Percentiles rank a stretch among this genome's conserved stretches.
phyloP scores from a whole-genome alignment of 2,113 vertebrate genomes.

The Syngnathoides biaculeatus region DNA sequence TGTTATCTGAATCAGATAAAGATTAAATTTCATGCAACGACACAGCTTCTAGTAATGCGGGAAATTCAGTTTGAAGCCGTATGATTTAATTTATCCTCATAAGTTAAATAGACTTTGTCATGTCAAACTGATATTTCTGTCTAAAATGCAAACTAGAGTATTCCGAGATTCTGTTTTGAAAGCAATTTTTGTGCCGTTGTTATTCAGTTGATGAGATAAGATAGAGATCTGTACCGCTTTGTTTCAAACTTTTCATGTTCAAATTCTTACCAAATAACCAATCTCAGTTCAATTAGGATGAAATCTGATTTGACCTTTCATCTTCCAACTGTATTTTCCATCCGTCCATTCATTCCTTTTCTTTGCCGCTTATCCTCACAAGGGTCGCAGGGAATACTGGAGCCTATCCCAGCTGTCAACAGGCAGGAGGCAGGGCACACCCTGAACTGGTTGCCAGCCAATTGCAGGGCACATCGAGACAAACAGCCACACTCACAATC shows the following conservation, averaged over 20 bases:
- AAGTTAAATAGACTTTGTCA: not conserved
- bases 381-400: no score
- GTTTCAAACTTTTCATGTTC: not conserved
- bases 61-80: not conserved
- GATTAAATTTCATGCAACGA: not conserved
- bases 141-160: not conserved
- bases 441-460: no score
- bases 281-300: not conserved
- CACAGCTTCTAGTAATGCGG: not conserved
- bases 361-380: no score
- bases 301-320: no score
- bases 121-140: not conserved
- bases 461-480: no score
- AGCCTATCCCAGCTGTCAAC: no score
- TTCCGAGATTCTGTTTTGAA: not conserved
- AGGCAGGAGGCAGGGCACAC: no score
- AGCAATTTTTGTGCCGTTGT: not conserved
- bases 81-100: not conserved
- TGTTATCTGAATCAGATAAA: not conserved
- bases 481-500: no score
- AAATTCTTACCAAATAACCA: not conserved
- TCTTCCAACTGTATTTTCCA: no score
- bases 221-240: not conserved
- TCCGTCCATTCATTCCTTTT: no score
- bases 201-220: no score